phyloP scores from a whole-genome alignment of 37 sponge, comb jelly and placozoan species.

The Sycon ciliatum region DNA sequence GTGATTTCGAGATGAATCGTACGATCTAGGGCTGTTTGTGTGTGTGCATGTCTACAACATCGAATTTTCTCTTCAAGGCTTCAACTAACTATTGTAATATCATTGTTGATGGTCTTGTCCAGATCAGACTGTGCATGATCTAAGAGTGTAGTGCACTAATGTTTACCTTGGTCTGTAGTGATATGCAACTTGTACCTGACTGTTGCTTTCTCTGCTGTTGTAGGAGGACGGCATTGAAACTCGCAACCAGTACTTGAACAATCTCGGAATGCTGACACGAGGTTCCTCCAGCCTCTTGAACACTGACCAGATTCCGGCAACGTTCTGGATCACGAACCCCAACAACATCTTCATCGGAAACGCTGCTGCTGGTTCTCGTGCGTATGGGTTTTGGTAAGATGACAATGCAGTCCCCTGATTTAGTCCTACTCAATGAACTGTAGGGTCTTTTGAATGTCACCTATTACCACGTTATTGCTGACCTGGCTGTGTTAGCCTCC shows the following conservation, averaged over 20 bases:
- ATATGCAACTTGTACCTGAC: not conserved
- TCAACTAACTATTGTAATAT: too few species aligned
- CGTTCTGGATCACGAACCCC: conserved; percentile 85
- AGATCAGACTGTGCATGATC: not conserved
- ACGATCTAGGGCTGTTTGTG: too few species aligned
- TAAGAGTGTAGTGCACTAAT: not conserved
- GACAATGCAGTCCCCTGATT: not conserved
- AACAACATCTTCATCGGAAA: conserved; percentile 68
- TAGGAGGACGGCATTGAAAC: conserved; percentile 88
- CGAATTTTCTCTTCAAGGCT: too few species aligned
- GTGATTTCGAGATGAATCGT: too few species aligned
- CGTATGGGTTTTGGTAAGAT: conserved; percentile 72
- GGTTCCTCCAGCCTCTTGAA: conserved; percentile 75
- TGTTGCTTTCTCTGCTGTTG: not conserved
- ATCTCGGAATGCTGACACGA: conserved; percentile 66
- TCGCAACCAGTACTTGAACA: conserved; percentile 50
- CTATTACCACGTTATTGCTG: too few species aligned
- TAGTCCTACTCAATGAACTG: too few species aligned
- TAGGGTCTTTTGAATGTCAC: too few species aligned
- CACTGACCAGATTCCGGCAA: conserved; percentile 77
- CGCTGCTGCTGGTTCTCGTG: conserved; percentile 73
- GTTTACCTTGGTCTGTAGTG: not conserved
- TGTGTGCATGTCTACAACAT: too few species aligned
- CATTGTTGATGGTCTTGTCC: too few species aligned
- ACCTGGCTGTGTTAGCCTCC: too few species aligned